These are phyloP conservation scores for Schizotus pectinicornis DNA, from an alignment of 2,888 invertebrate genomes.

Conservation along the genomic window DNA sequence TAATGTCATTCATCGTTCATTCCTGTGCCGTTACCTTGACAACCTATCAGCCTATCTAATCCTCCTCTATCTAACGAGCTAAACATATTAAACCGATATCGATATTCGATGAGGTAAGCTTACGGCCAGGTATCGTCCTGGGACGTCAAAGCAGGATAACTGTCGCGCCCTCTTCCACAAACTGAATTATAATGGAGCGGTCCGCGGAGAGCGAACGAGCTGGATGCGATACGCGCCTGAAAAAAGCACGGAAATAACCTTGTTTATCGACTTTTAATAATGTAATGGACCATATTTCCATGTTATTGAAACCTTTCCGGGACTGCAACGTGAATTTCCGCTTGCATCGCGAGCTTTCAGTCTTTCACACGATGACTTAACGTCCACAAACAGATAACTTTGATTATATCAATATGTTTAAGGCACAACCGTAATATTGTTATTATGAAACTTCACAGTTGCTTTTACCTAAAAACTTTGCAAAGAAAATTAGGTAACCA, in stretches of 20 bases:
- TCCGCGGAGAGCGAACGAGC: not conserved
- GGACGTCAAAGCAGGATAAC: constrained; percentile 18
- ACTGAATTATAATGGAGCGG: constrained; percentile 8
- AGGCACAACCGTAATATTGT: no score
- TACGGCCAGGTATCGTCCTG: constrained; percentile 21
- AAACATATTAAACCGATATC: constrained; percentile 37
- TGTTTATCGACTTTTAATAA: not conserved
- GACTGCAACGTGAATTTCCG: no score
- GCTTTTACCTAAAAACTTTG: no score
- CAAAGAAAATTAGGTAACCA: no score
- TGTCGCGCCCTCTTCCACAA: constrained; percentile 10
- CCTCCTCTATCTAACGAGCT: constrained; percentile 37
- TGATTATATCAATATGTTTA: no score
- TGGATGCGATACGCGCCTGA: not conserved
- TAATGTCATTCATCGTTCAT: constrained; percentile 39
- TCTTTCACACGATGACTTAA: no score
- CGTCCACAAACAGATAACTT: no score
- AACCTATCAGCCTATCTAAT: constrained; percentile 39
- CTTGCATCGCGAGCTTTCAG: no score
- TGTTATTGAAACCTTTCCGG: no score
- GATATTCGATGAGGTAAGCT: constrained; percentile 30
- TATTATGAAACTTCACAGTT: no score
- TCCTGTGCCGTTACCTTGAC: constrained; percentile 45
- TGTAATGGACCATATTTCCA: no score
- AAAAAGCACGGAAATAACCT: constrained; percentile 3